A percentile compares a stretch with the other conserved stretches of the same genome.
These are phyloP conservation scores for Tragelaphus imberbis DNA, from an alignment of 2,113 vertebrate genomes.

Conservation along the genomic window DNA sequence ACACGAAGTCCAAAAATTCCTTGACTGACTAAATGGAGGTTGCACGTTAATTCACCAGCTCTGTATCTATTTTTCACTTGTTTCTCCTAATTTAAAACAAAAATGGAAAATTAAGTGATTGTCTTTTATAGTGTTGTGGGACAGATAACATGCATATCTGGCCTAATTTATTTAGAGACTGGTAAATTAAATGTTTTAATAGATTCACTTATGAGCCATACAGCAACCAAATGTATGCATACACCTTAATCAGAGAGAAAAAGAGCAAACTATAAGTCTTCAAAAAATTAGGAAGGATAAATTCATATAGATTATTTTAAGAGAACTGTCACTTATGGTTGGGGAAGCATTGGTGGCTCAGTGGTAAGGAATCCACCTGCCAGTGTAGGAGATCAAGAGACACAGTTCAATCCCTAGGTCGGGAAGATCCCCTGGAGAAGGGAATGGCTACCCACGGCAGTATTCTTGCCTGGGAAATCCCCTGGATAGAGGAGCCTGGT, in stretches of 20 bases:
- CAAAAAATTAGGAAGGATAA: background rate
- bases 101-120: background rate
- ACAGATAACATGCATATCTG: background rate
- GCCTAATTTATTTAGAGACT: background rate
- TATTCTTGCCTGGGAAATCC: background rate
- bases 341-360: background rate
- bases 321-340: background rate
- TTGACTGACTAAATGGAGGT: background rate
- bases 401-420: background rate
- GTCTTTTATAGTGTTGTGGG: background rate
- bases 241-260: background rate
- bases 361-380: background rate
- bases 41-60: background rate
- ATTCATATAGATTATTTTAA: background rate
- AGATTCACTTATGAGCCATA: background rate
- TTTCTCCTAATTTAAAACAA: background rate
- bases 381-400: background rate
- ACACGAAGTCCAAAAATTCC: background rate
- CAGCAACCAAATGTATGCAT: background rate
- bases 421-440: background rate
- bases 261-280: background rate
- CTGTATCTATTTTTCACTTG: background rate
- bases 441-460: background rate
- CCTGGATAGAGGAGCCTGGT: background rate
- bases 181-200: background rate